Evolutionary conservation across 2,888 invertebrate genomes (phyloP), one percentile per base, ranked within the genome.

Genomic region (Stenoptilia bipunctidactyla): DNA sequence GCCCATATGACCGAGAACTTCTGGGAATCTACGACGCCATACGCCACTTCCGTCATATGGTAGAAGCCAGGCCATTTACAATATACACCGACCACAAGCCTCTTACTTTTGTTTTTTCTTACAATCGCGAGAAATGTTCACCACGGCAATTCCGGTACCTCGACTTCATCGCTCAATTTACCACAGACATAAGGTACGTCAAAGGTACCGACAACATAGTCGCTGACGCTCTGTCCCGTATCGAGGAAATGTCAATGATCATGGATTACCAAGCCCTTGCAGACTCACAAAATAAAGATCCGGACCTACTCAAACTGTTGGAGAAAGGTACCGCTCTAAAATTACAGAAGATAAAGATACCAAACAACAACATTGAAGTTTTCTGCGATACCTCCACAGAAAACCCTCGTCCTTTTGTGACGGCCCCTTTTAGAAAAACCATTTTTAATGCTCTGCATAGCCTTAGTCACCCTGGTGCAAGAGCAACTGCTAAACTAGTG

Each of bases 71-170:
- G 12, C 45, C 47, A 10, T 27, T 38, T 0, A 47, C 41, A 0
- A 49, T 49, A 2, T 50, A 40, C n/a, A 50, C 50, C 0, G 49
- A 51, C 14, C 52, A 52, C 12, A 52, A 52, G 30, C 51, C 49
- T 0, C 13, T 49, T 2, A 2, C 43, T 0, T n/a, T n/a, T n/a
- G n/a, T n/a, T n/a, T n/a, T n/a, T n/a, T n/a, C n/a, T n/a, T n/a
- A n/a, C n/a, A n/a, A n/a, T n/a, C n/a, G n/a, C n/a, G n/a, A n/a
- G n/a, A n/a, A n/a, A n/a, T n/a, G n/a, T n/a, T n/a, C n/a, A n/a
- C n/a, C n/a, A n/a, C n/a, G n/a, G n/a, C n/a, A n/a, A n/a, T n/a
- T n/a, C n/a, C n/a, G n/a, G n/a, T 49, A 42, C 15, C 36, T 50
- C 4, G 37, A 43, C 1, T 56, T 50, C 20, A 54, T 54, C 1